Conservation (phyloP, 2,797 vertebrate genomes). For the Catharus ustulatus region DNA sequence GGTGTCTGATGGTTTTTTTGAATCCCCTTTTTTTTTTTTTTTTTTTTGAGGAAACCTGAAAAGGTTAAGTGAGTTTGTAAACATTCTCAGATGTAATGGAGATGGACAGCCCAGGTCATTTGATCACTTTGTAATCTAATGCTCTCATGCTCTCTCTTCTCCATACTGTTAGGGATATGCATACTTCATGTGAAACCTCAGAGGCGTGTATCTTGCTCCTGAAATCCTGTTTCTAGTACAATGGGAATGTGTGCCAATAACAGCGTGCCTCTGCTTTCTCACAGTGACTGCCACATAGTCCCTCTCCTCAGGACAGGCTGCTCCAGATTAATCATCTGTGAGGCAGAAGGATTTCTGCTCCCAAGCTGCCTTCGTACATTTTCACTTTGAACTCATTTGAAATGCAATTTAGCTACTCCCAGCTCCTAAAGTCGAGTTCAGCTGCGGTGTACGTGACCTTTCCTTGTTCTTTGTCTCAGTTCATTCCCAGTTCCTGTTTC, state of each 20-base stretch:
- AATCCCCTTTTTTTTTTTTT: background rate
- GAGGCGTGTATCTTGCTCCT: background rate
- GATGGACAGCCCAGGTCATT: background rate
- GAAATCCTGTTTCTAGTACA: background rate
- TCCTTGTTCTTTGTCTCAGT: background rate
- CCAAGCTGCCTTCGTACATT: background rate
- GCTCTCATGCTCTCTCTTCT: background rate
- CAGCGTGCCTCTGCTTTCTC: background rate
- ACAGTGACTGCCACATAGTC: background rate
- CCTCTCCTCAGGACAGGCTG: background rate
- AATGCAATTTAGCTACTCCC: background rate
- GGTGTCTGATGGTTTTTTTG: background rate
- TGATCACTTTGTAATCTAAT: background rate
- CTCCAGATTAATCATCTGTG: background rate
- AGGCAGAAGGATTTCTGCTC: background rate
- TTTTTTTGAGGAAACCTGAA: background rate
- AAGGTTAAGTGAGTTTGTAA: background rate
- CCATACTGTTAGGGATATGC: background rate
- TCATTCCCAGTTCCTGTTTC: background rate
- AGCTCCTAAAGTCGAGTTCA: background rate
- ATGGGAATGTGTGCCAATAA: background rate
- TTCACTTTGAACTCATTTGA: background rate
- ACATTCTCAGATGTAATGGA: background rate
- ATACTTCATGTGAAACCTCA: background rate
- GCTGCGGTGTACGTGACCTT: background rate